Base-by-base conservation (phyloP, 2,888 invertebrate species). In the Apodemia mormo region DNA sequence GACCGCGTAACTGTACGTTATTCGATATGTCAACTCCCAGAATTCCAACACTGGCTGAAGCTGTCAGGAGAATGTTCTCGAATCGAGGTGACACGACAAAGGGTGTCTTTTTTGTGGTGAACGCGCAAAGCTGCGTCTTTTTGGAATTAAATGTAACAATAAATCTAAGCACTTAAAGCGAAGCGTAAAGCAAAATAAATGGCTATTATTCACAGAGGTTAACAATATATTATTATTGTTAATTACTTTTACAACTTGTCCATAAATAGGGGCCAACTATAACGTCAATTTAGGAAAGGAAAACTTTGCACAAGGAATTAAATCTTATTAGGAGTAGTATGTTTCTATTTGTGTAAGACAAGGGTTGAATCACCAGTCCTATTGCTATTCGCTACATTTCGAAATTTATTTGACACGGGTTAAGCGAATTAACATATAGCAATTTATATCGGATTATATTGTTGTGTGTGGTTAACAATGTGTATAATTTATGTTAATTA, bases 281-380 rank as follows among this genome's bases (percentile, higher is more conserved):
- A 52, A 22, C 54, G n/a, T 54, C 22, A 54, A 54, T 22, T 54
- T 54, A n/a, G n/a, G 54, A 54, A 9, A 54, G 54, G 61, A 33
- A 64, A 64, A 64, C 61, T 64, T 33, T 37, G 37, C n/a, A 64
- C 33, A 61, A 30, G 30, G 61, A 64, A 33, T 64, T 64, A 64
- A 64, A 64, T 64, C 61, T 64, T 64, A 64, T 64, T 64, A 64
- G 61, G 7, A 33, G 61, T 64, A 37, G 61, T n/a, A 64, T 64
- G 61, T 64, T 61, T 33, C 61, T 64, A 33, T 64, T 64, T 64
- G 61, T 37, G 14, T 33, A 64, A 64, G 61, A 64, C 61, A 64
- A 64, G 61, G 61, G 61, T 64, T 64, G 37, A 64, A 37, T 33
- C 61, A 30, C 61, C 30, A 61, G 61, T 61, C 61, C 12, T 49